Evolutionary conservation across 2,113 vertebrate genomes (phyloP).

Genomic region (Rana temporaria): DNA sequence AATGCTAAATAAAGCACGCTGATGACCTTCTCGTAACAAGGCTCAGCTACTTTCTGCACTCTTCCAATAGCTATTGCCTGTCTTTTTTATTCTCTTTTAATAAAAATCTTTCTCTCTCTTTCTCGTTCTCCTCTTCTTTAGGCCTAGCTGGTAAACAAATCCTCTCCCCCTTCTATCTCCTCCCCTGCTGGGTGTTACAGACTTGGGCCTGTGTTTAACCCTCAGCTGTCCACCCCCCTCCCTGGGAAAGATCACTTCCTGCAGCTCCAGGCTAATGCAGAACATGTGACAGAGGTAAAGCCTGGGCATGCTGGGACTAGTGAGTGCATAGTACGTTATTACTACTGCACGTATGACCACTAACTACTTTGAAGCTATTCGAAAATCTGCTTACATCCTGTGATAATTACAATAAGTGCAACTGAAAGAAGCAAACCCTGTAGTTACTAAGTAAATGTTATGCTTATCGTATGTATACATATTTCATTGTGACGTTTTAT

Average conservation of each 20-base stretch:
- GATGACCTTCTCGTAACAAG: neutral
- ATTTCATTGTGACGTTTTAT: no score
- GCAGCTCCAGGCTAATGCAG: constrained; percentile 45
- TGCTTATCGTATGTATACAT: no score
- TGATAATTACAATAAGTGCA: no score
- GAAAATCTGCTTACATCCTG: neutral
- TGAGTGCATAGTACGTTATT: neutral
- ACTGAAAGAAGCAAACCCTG: no score
- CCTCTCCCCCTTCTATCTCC: constrained; percentile 49
- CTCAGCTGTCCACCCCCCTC: constrained; percentile 44
- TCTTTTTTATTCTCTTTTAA: constrained; percentile 23
- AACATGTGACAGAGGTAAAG: constrained; percentile 33
- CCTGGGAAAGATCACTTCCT: constrained; percentile 55
- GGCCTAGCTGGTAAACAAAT: constrained; percentile 59
- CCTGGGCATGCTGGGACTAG: constrained; percentile 31
- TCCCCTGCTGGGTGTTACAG: constrained; percentile 58
- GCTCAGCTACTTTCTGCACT: constrained; percentile 14
- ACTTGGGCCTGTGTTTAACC: constrained; percentile 51
- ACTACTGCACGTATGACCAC: neutral
- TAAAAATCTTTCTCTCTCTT: constrained; percentile 49
- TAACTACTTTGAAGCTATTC: neutral
- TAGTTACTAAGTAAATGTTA: no score
- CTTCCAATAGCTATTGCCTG: constrained; percentile 1
- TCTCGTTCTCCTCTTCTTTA: constrained; percentile 45
- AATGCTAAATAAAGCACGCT: neutral